These are phyloP conservation scores for Alentia gelatinosa DNA, from an alignment of 2,888 invertebrate genomes.

Conservation along the genomic window DNA sequence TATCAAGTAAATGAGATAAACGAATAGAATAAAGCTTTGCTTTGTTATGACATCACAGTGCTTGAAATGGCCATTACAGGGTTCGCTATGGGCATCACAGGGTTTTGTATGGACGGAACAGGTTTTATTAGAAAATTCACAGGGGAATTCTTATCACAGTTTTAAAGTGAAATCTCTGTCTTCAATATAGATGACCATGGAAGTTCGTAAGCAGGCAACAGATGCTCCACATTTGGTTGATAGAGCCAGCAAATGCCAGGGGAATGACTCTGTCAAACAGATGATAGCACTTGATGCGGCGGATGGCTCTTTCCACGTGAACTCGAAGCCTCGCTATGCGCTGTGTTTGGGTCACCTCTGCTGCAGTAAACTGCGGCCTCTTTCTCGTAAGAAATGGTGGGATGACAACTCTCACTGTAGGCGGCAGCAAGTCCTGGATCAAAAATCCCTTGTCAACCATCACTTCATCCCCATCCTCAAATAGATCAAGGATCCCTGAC, in stretches of 20 bases:
- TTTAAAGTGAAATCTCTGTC: neutral
- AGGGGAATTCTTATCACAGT: no score
- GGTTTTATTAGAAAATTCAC: no score
- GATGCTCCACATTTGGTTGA: constrained; percentile 57
- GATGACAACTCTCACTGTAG: constrained; percentile 57
- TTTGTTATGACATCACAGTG: no score
- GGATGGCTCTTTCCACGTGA: constrained; percentile 57
- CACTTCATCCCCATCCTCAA: constrained; percentile 63
- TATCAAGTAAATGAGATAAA: no score
- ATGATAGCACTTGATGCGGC: constrained; percentile 57
- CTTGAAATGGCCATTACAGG: no score
- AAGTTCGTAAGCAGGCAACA: constrained; percentile 31
- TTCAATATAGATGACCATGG: neutral
- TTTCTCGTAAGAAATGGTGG: constrained; percentile 58
- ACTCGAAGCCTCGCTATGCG: constrained; percentile 57
- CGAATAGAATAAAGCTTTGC: no score
- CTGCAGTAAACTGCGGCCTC: constrained; percentile 11
- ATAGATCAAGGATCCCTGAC: constrained; percentile 60
- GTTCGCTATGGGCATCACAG: no score
- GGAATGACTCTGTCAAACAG: constrained; percentile 55
- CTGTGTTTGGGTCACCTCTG: constrained; percentile 56
- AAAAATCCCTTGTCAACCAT: constrained; percentile 66
- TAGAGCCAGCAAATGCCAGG: neutral
- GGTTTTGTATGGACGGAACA: no score
- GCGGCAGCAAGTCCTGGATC: constrained; percentile 59